phyloP scores from a whole-genome alignment of 2,113 vertebrate species.

The Cochlearius cochlearius region DNA sequence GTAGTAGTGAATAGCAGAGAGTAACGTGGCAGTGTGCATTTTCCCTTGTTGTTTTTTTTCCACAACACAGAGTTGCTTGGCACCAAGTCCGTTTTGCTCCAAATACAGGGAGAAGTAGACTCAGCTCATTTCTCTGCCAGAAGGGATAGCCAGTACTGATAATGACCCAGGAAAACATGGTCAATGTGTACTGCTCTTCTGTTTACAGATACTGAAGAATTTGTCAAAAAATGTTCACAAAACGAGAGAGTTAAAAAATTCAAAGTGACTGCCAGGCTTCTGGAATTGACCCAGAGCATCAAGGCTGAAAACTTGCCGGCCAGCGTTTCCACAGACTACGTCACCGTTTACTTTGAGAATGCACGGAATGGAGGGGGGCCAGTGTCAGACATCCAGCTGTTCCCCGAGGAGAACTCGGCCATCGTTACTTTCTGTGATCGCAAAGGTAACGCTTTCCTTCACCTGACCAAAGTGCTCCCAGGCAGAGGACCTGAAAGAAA shows the following conservation, averaged over 20 bases:
- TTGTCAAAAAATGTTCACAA: constrained; percentile 67
- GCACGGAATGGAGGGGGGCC: constrained; percentile 55
- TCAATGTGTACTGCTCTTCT: neutral
- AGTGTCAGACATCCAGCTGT: constrained; percentile 39
- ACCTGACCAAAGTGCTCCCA: neutral
- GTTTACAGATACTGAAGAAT: constrained; percentile 73
- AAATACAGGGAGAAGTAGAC: neutral
- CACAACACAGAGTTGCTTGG: neutral
- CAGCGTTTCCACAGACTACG: neutral
- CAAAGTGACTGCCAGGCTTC: constrained; percentile 62
- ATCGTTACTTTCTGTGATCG: constrained; percentile 79
- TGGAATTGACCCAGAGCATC: constrained; percentile 78
- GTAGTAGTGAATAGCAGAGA: neutral
- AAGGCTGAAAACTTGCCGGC: constrained; percentile 76
- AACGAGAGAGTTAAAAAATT: constrained; percentile 58
- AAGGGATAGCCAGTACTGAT: neutral
- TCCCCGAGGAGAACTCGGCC: constrained; percentile 71
- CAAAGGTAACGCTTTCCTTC: constrained; percentile 72
- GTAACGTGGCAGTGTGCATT: neutral
- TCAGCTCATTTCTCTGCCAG: neutral
- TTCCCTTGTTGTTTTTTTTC: neutral
- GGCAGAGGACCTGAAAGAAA: neutral
- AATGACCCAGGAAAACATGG: neutral
- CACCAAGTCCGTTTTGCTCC: neutral
- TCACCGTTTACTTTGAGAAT: constrained; percentile 81